Base-by-base conservation (phyloP, 2,797 vertebrate species). In the Eulemur rubriventer region DNA sequence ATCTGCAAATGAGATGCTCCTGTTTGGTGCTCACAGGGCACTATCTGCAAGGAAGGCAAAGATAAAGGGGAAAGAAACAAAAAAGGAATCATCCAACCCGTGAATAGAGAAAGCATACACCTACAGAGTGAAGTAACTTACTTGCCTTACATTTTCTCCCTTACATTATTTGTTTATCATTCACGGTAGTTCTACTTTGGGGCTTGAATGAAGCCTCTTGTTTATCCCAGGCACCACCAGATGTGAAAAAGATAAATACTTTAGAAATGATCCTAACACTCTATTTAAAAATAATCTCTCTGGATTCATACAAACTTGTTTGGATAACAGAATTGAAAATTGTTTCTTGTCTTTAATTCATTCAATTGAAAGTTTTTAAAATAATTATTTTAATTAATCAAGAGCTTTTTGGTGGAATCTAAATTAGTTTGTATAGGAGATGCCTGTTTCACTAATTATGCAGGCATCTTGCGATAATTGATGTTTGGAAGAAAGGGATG, bases 331-430 rank as follows among this genome's bases (percentile, higher is more conserved):
- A 95, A 73, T 33, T 78, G 61, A 83, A 96, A 86, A 81, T 72
- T 87, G 78, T 46, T 94, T 28, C 41, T 89, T 73, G 73, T 48
- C 61, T 94, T 94, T 92, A 96, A 91, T 67, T 86, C 90, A 92
- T 46, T 93, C 81, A 50, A 52, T 67, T 94, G 33, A 83, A 95
- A 86, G 16, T 63, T 86, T 89, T 3, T 2, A 43, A 88, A 92
- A 43, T 43, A 73, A 43, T 61, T 79, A 14, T 59, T 75, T 70
- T 41, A 69, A 82, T 82, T 91, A 93, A 95, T 41, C 41, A 95
- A 94, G 46, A 0, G 50, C 26, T 79, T 93, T 89, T 73, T 86
- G 55, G 63, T 95, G 16, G 61, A 89, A 92, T 76, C 50, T 79
- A 90, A 96, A 93, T 95, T 95, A 94, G 70, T 85, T 89, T 28